A percentile compares a stretch with the other conserved stretches of the same genome.
phyloP scores from a whole-genome alignment of 1,140 invertebrate species.

The Ericerus pela region DNA sequence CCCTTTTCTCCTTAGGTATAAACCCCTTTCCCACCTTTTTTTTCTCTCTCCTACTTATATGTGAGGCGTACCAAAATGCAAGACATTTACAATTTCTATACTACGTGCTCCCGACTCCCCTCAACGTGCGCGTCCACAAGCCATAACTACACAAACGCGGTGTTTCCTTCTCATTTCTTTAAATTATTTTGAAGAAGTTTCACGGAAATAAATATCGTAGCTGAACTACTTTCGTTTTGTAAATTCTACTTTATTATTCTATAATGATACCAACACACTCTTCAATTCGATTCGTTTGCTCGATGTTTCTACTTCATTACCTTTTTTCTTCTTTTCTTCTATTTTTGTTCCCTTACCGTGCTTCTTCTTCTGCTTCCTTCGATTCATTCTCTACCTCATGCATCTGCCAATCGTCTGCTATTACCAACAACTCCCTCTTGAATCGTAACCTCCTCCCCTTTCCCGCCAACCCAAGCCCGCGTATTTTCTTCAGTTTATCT shows the following conservation, averaged over 20 bases:
- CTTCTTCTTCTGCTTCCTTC: not conserved
- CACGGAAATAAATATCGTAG: slow-evolving; percentile 6
- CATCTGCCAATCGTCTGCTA: not conserved
- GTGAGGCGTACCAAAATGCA: too few species aligned
- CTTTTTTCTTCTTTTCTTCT: too few species aligned
- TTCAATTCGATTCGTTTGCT: slow-evolving; percentile 5
- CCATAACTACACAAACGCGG: too few species aligned
- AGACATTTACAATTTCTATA: too few species aligned
- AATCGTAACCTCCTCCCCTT: not conserved
- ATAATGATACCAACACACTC: slow-evolving; percentile 6
- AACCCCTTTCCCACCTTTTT: too few species aligned
- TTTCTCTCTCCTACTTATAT: too few species aligned
- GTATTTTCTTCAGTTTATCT: not conserved
- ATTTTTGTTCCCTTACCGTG: too few species aligned
- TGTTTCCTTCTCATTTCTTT: too few species aligned
- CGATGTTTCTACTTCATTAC: slow-evolving; percentile 6
- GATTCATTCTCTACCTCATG: not conserved
- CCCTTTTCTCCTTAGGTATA: too few species aligned
- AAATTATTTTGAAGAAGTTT: slow-evolving; percentile 2
- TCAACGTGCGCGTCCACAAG: too few species aligned
- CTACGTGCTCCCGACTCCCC: too few species aligned
- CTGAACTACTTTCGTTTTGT: slow-evolving; percentile 6
- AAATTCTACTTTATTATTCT: slow-evolving; percentile 8
- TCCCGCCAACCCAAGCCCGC: not conserved
- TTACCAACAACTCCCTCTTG: not conserved